Evolutionary conservation across 2,113 vertebrate genomes (phyloP), one percentile per base, ranked within the genome.

Genomic region (Phaethornis superciliosus): DNA sequence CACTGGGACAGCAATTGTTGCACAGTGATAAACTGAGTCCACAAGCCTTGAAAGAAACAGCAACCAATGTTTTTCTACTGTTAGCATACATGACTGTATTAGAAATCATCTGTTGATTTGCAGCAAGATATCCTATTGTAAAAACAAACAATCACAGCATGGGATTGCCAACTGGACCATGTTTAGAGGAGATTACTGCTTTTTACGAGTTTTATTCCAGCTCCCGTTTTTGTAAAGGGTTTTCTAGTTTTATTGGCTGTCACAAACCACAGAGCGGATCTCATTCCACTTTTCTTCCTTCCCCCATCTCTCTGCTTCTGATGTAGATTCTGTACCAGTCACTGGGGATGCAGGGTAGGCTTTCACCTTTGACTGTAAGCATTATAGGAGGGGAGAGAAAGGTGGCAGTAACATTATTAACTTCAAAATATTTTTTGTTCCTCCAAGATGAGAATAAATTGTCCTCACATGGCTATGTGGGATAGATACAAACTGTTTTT

Each of bases 391-490:
- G 81, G 40, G 80, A 93, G 54, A 93, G 71, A 35, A 90, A 93
- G 89, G 83, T 74, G 51, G 91, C 82, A 95, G 94, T 89, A 93
- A 96, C 46, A 95, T 92, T 95, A 96, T 95, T 96, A 97, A 96
- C 85, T 96, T 97, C 84, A 97, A 97, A 96, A 95, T 93, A 92
- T 96, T 94, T 94, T 64, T 81, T 90, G 51, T 80, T 72, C 81
- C 68, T 96, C 83, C 69, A 92, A 91, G 81, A 97, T 95, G 95
- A 97, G 94, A 94, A 93, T 96, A 95, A 97, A 96, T 95, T 87
- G 93, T 52, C 85, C 96, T 91, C 88, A 84, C 81, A 85, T 91
- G 95, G 96, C 71, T 80, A 81, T 18, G 81, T 2, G 4, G 84
- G 81, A 94, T 56, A 86, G 67, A 69, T 81, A 77, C 55, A 91